These are phyloP conservation scores for Pluvianellus socialis DNA, from an alignment of 2,113 vertebrate species.

Conservation along the genomic window DNA sequence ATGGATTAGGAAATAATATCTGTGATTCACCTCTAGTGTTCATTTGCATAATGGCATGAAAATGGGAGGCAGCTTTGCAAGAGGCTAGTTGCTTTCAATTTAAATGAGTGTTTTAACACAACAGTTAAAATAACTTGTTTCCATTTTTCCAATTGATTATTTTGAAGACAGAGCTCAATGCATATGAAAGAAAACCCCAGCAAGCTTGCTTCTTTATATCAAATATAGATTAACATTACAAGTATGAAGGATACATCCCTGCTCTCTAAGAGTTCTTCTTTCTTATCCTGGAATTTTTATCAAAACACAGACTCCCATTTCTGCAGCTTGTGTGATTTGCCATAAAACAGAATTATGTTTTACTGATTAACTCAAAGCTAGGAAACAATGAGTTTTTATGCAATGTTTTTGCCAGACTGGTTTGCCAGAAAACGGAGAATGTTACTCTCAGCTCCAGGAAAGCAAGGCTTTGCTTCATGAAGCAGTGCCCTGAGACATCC, in stretches of 20 bases:
- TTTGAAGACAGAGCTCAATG: background rate
- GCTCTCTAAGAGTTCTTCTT: background rate
- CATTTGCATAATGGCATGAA: constrained; percentile 62
- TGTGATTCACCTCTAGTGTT: constrained; percentile 7
- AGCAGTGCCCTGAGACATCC: background rate
- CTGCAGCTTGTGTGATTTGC: background rate
- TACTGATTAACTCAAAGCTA: background rate
- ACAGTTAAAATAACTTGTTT: constrained; percentile 29
- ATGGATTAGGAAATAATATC: constrained; percentile 52
- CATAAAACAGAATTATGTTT: background rate
- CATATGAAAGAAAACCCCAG: background rate
- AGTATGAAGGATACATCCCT: background rate
- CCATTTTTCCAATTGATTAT: constrained; percentile 42
- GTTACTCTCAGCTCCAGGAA: background rate
- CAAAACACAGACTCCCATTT: background rate
- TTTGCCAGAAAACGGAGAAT: background rate
- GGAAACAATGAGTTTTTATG: background rate
- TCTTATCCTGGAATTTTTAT: background rate
- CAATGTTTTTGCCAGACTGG: background rate
- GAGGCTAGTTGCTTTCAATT: constrained; percentile 20
- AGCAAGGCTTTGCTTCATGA: background rate
- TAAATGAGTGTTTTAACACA: constrained; percentile 35
- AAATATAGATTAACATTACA: background rate
- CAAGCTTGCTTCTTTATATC: background rate
- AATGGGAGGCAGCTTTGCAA: background rate